Base-by-base conservation (phyloP, 1,140 invertebrate species). In the Lordiphosa clarofinis region DNA sequence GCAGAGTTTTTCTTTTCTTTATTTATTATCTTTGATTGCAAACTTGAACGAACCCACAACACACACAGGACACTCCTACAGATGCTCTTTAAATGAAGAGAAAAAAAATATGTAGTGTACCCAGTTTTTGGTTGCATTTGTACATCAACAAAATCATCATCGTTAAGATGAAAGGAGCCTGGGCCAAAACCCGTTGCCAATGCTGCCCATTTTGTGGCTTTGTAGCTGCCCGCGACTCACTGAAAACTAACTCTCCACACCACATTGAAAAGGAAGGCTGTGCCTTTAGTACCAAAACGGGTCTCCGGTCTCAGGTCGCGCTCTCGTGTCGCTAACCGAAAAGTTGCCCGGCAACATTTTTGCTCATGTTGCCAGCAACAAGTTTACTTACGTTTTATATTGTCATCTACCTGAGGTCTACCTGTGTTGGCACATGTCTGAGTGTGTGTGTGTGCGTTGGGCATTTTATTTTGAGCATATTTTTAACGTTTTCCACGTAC, bases 291-390 rank as follows among this genome's bases (percentile, higher is more conserved):
- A 21, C 21, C 21, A 6, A 28, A 28, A 28, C 24, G 21, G 21
- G 21, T 24, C 21, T 24, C 21, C 21, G 21, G 21, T 24, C 21
- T 24, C 21, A 28, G 24, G 24, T 28, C 42, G 11, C 36, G 11
- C 21, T 37, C 19, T 31, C 19, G 12, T 40, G 43, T 24, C 39
- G 39, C 43, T 28, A 54, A 35, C 70, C 54, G 42, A 84, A 84
- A 84, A 84, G 78, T 86, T 84, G 73, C 73, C 42, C n/a, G 56
- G 78, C 78, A 84, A 84, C 78, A 84, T 84, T 84, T 84, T 84
- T 78, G 55, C 72, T 75, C 76, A 84, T 84, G 78, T 84, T 84
- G 78, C 78, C 68, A 84, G 78, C 78, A 78, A 84, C 78, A 84
- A 82, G 78, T 82, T 74, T 75, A 67, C 70, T 46, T 48, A 42